These are phyloP conservation scores for Salvator merianae DNA, from an alignment of 2,113 vertebrate species.

Conservation along the genomic window DNA sequence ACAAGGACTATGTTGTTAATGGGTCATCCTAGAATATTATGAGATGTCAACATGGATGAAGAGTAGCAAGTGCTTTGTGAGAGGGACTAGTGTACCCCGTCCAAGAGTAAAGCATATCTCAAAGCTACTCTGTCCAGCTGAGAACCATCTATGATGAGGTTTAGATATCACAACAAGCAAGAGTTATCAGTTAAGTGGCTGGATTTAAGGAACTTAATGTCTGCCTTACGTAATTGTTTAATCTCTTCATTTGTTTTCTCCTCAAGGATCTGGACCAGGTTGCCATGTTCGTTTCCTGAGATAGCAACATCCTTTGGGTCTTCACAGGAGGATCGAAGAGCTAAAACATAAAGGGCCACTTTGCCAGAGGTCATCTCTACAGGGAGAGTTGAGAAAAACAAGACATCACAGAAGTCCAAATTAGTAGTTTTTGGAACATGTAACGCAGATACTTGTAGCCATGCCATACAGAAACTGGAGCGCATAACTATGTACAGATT, in stretches of 20 bases:
- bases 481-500: too few species aligned
- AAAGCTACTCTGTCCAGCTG: not conserved
- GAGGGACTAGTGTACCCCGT: too few species aligned
- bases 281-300: not conserved
- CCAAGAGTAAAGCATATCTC: not conserved
- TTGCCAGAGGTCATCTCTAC: constrained; percentile 63
- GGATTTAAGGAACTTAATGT: not conserved
- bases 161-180: not conserved
- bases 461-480: too few species aligned
- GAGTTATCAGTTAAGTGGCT: rapidly evolving
- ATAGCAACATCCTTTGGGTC: not conserved
- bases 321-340: constrained; percentile 72
- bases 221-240: constrained; percentile 8
- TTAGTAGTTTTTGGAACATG: not conserved
- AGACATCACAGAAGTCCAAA: not conserved
- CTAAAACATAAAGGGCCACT: constrained; percentile 66
- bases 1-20: not conserved
- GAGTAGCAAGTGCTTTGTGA: not conserved
- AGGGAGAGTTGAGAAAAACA: not conserved
- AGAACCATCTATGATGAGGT: not conserved
- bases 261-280: constrained; percentile 33
- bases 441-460: too few species aligned
- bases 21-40: not conserved
- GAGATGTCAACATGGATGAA: not conserved
- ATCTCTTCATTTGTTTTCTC: constrained; percentile 34